phyloP scores from a whole-genome alignment of 2,888 invertebrate species.

The Synanthedon myopaeformis region DNA sequence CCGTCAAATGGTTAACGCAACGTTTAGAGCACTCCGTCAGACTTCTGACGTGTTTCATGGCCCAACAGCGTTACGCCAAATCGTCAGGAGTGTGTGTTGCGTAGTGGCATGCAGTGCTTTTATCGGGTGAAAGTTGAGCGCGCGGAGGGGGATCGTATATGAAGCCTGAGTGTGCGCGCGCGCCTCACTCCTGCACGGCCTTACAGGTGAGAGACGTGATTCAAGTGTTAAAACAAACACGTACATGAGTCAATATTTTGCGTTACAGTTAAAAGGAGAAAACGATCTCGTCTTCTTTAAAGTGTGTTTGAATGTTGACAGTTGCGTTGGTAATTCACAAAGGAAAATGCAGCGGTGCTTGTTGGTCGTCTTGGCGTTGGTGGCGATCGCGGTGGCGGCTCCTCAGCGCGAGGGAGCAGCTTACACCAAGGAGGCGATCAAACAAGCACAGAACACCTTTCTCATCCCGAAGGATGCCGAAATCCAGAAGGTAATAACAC shows the following conservation, averaged over 20 bases:
- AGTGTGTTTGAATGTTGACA: background rate
- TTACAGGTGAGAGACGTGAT: constrained; percentile 41
- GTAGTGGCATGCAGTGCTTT: constrained; percentile 30
- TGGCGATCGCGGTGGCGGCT: constrained; percentile 64
- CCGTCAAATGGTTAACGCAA: background rate
- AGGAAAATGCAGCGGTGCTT: constrained; percentile 45
- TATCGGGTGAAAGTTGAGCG: constrained; percentile 43
- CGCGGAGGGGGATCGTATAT: constrained; percentile 41
- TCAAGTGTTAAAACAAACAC: constrained; percentile 5
- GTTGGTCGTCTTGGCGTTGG: constrained; percentile 50
- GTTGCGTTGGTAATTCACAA: background rate
- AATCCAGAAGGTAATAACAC: constrained; percentile 77
- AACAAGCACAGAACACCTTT: constrained; percentile 87
- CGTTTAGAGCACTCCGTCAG: too few relatives aligned
- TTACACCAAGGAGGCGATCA: constrained; percentile 87
- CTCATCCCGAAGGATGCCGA: constrained; percentile 88
- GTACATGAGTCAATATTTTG: background rate
- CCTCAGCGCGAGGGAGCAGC: constrained; percentile 85
- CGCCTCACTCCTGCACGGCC: constrained; percentile 46
- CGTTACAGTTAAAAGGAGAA: constrained; percentile 11
- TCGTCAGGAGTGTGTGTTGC: constrained; percentile 28
- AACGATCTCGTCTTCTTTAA: constrained; percentile 25
- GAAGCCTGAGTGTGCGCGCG: constrained; percentile 40
- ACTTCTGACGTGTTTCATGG: constrained; percentile 18
- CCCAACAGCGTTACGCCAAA: constrained; percentile 17